A percentile compares a stretch with the other conserved stretches of the same genome.
Conservation (phyloP, 2,888 invertebrate genomes). For the Lysandra coridon region DNA sequence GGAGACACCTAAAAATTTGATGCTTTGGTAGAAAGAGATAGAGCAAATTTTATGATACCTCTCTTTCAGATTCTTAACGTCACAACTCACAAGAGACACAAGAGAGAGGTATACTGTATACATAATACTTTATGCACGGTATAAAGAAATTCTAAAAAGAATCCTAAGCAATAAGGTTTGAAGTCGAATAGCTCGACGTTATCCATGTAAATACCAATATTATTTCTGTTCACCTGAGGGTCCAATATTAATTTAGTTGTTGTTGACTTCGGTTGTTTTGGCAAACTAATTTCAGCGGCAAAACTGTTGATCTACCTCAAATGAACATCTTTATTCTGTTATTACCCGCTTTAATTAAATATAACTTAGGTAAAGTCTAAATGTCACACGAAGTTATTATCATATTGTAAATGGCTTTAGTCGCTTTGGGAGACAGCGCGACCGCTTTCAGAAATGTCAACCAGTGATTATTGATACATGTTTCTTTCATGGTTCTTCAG, state of each 20-base stretch:
- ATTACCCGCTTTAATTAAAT: background rate
- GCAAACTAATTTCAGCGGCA: background rate
- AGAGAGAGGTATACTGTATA: too few relatives aligned
- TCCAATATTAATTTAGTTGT: constrained; percentile 2
- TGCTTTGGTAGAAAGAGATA: too few relatives aligned
- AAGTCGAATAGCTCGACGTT: background rate
- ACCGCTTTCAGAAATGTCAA: background rate
- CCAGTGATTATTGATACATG: background rate
- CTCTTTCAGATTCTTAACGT: too few relatives aligned
- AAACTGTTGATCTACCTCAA: background rate
- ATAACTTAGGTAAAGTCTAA: background rate
- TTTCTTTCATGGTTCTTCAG: too few relatives aligned
- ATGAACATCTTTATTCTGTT: background rate
- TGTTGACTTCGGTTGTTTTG: constrained; percentile 8
- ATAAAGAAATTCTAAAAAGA: too few relatives aligned
- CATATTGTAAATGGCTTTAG: background rate
- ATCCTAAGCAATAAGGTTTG: background rate
- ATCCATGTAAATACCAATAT: background rate
- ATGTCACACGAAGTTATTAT: background rate
- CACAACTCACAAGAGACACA: too few relatives aligned
- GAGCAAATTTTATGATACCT: too few relatives aligned
- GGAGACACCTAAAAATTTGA: constrained; percentile 60
- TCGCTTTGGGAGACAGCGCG: too few relatives aligned
- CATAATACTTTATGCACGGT: background rate
- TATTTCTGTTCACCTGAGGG: constrained; percentile 12